Evolutionary conservation across 2,113 vertebrate species (phyloP).

Genomic region (Tenrec ecaudatus): DNA sequence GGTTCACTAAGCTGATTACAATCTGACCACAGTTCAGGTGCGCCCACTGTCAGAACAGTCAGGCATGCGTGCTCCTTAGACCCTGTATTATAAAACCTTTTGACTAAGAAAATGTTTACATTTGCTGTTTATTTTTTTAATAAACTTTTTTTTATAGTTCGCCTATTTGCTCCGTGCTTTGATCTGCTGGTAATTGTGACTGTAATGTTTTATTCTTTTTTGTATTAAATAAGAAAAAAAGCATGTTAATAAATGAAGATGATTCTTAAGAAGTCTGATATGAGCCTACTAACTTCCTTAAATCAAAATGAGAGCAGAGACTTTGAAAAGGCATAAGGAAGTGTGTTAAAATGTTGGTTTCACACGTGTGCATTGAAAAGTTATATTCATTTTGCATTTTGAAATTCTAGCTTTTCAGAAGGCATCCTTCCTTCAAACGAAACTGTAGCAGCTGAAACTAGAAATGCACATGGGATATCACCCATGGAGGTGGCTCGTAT

Average conservation of each 20-base stretch:
- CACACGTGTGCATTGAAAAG: no score
- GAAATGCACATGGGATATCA: no score
- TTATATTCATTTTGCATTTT: no score
- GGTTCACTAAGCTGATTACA: conserved; percentile 78
- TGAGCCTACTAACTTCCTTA: neutral
- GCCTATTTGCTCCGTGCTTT: conserved; percentile 36
- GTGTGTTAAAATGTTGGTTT: no score
- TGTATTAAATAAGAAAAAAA: neutral
- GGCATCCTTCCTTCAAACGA: no score
- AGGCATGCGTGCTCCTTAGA: conserved; percentile 68
- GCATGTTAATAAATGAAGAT: neutral
- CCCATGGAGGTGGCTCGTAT: neutral
- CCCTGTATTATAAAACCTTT: conserved; percentile 79
- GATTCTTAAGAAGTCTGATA: neutral
- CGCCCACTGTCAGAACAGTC: conserved; percentile 72
- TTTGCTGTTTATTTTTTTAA: conserved; percentile 82
- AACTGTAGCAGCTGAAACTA: no score
- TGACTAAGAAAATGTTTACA: conserved; percentile 79
- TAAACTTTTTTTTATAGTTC: conserved; percentile 75
- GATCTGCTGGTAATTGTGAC: neutral
- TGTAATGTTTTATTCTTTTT: neutral
- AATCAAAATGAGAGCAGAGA: neutral
- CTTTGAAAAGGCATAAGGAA: no score
- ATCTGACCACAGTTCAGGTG: conserved; percentile 78
- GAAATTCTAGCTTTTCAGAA: no score